Conservation (phyloP, 1,140 invertebrate genomes). For the Neodiprion virginianus region DNA sequence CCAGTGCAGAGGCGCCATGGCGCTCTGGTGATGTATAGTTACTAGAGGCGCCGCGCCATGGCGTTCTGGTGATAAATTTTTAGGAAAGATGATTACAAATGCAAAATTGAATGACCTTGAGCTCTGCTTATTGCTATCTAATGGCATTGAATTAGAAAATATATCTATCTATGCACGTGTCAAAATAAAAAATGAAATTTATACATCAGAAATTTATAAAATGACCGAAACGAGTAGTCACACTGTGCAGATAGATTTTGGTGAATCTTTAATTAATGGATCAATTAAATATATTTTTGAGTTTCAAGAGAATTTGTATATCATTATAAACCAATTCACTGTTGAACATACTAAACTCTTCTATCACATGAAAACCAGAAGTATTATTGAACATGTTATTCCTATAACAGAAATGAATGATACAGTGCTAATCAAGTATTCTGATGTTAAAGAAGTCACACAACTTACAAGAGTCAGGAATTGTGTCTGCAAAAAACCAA, state of each 20-base stretch:
- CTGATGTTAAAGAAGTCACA: constrained; percentile 12
- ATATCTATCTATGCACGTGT: constrained; percentile 24
- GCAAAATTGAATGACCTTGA: too few relatives aligned
- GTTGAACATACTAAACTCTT: constrained; percentile 25
- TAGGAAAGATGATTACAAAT: too few relatives aligned
- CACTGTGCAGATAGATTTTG: constrained; percentile 20
- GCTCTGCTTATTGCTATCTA: constrained; percentile 2
- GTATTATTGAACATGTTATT: constrained; percentile 19
- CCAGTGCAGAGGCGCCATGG: background rate
- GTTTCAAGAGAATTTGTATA: constrained; percentile 18
- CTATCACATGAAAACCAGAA: constrained; percentile 19
- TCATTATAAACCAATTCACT: constrained; percentile 22
- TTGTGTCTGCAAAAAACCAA: constrained; percentile 24
- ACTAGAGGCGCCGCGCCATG: too few relatives aligned
- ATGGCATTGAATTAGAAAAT: constrained; percentile 12
- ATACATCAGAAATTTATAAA: constrained; percentile 34
- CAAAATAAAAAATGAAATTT: constrained; percentile 26
- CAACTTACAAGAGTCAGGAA: constrained; percentile 24
- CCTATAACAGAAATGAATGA: constrained; percentile 21
- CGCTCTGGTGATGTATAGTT: constrained; percentile 8
- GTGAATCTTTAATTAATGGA: constrained; percentile 22
- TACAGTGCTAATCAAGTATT: constrained; percentile 9
- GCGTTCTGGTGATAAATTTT: too few relatives aligned
- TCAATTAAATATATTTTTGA: constrained; percentile 27
- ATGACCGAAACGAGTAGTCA: constrained; percentile 33